These are phyloP conservation scores for Diorhabda sublineata DNA, from an alignment of 1,140 invertebrate species.

Conservation along the genomic window DNA sequence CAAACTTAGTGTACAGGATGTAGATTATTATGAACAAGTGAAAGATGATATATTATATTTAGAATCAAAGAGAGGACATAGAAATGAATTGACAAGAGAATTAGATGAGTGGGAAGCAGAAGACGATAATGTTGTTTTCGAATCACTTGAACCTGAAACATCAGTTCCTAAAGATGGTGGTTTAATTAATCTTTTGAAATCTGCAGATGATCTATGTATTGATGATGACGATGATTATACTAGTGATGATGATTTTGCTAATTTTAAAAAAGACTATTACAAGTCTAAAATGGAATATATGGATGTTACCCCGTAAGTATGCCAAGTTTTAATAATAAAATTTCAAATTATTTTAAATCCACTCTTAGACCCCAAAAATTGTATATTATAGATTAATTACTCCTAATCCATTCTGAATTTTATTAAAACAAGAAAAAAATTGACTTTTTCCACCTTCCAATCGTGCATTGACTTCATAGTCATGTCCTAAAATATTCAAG, in stretches of 20 bases:
- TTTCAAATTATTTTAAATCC: too few species aligned
- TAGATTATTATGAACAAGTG: conserved; percentile 78
- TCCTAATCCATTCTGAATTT: too few species aligned
- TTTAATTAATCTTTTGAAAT: conserved; percentile 57
- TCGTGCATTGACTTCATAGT: too few species aligned
- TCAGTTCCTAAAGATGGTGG: conserved; percentile 42
- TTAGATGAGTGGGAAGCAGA: conserved; percentile 28
- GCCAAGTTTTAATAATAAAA: too few species aligned
- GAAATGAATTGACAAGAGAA: conserved; percentile 35
- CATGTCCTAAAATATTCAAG: too few species aligned
- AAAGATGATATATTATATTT: conserved; percentile 85
- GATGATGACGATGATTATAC: conserved; percentile 33
- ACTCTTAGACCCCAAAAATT: too few species aligned
- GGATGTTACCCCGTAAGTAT: conserved; percentile 63
- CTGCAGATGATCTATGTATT: conserved; percentile 47
- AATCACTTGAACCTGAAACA: conserved; percentile 29
- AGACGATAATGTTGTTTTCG: conserved; percentile 23
- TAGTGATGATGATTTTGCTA: conserved; percentile 64
- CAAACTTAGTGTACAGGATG: conserved; percentile 72
- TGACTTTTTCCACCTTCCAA: too few species aligned
- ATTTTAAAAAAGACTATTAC: conserved; percentile 90
- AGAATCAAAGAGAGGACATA: conserved; percentile 63
- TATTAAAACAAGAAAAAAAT: too few species aligned
- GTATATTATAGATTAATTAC: too few species aligned
- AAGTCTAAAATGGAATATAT: conserved; percentile 81